phyloP scores from a whole-genome alignment of 2,888 invertebrate species.

The Microplitis manilae region DNA sequence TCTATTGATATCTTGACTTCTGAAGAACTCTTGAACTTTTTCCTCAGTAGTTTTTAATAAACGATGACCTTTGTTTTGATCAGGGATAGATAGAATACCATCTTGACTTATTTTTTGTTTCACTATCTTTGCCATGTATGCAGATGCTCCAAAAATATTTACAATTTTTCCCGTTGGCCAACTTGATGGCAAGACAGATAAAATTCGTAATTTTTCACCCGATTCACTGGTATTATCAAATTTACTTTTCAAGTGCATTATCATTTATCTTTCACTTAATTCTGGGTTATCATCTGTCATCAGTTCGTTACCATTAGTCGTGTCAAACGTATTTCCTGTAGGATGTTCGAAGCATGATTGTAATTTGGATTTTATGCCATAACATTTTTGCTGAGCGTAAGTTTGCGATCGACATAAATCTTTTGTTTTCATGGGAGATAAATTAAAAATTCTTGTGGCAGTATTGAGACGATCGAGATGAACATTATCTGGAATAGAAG shows the following conservation, averaged over 20 bases:
- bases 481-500: background rate
- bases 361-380: slow-evolving; percentile 24
- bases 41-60: too few species aligned
- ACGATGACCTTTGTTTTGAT: background rate
- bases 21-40: too few species aligned
- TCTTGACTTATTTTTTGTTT: slow-evolving; percentile 25
- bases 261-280: slow-evolving; percentile 17
- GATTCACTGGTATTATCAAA: slow-evolving; percentile 17
- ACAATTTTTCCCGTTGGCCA: slow-evolving; percentile 27
- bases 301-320: background rate
- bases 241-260: background rate
- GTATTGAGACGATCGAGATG: too few species aligned
- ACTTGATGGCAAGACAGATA: slow-evolving; percentile 21
- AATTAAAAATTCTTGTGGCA: too few species aligned
- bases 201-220: slow-evolving; percentile 14
- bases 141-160: slow-evolving; percentile 21
- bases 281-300: slow-evolving; percentile 9
- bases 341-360: slow-evolving; percentile 17
- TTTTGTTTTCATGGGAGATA: too few species aligned
- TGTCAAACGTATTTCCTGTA: background rate
- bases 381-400: slow-evolving; percentile 14
- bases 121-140: slow-evolving; percentile 14
- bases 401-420: slow-evolving; percentile 28
- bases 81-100: slow-evolving; percentile 23
- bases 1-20: too few species aligned